Base-by-base conservation (phyloP, 2,888 invertebrate genomes). In the Epiperipatus broadwayi region DNA sequence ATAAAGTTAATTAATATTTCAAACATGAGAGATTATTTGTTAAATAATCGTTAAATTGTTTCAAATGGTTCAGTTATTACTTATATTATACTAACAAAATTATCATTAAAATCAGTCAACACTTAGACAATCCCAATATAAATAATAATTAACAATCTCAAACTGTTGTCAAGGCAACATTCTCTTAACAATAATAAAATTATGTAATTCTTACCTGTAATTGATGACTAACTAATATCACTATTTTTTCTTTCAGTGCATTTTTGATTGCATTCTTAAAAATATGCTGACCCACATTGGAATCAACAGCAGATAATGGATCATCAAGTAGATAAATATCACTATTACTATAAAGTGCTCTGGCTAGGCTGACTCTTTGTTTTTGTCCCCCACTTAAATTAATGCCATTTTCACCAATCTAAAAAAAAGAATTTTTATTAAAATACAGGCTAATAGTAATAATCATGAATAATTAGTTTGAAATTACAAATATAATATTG, bases 261-360 rank as follows among this genome's bases (percentile, higher is more conserved):
- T 52, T 55, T 39, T 50, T 50, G 19, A 63, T 52, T 18, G 55
- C 56, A 21, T 55, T 46, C 12, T 65, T 60, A 49, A 70, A 69
- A 43, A 71, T 66, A 32, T 63, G 60, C 18, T 59, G 53, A 1
- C 63, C 64, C n/a, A n/a, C n/a, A n/a, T n/a, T n/a, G n/a, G 55
- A 51, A 44, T 70, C 70, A 14, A 71, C 60, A 2, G 68, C 64
- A 37, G 67, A 66, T 41, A 71, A 51, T 19, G 68, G 64, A 52
- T 71, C 69, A 49, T 71, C 71, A 21, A 71, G 51, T 8, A 71
- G 57, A 47, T 66, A 69, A 43, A 71, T 61, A 39, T 70, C 49
- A n/a, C n/a, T n/a, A n/a, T n/a, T n/a, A 10, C 52, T 59, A 52
- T 68, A 71, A 10, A 68, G 52, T 1, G 69, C 68, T 49, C 70